Percentiles rank a stretch among this genome's conserved stretches.
phyloP scores from a whole-genome alignment of 2,888 invertebrate species.

The Campopleginae sp. region DNA sequence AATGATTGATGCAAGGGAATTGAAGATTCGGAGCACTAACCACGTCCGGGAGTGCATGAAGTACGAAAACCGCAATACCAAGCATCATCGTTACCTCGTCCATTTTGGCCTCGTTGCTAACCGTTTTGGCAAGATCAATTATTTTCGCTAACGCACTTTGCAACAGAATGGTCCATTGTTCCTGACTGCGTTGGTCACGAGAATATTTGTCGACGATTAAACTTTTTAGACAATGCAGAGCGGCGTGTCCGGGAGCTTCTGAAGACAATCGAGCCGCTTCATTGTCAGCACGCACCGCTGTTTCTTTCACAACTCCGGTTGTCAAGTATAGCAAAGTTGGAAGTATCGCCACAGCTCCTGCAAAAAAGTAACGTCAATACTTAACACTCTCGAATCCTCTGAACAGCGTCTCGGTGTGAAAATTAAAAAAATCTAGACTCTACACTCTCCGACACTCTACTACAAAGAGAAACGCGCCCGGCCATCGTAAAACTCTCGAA shows the following conservation, averaged over 20 bases:
- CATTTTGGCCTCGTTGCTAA: slow-evolving; percentile 90
- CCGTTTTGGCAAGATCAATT: slow-evolving; percentile 95
- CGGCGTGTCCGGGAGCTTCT: slow-evolving; percentile 90
- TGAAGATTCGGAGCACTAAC: slow-evolving; percentile 92
- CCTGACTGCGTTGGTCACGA: slow-evolving; percentile 86
- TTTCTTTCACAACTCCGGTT: slow-evolving; percentile 95
- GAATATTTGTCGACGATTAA: slow-evolving; percentile 89
- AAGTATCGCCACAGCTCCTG: slow-evolving; percentile 93
- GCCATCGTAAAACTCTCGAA: no score
- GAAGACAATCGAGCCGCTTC: slow-evolving; percentile 88
- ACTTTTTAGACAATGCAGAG: slow-evolving; percentile 91
- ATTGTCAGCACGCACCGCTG: slow-evolving; percentile 87
- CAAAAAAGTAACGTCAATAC: slow-evolving; percentile 14
- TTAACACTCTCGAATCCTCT: background rate
- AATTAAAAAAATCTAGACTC: no score
- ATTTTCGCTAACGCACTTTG: slow-evolving; percentile 96
- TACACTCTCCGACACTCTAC: no score
- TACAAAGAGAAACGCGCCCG: no score
- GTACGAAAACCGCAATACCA: slow-evolving; percentile 94
- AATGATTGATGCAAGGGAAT: slow-evolving; percentile 96
- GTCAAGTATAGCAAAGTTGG: slow-evolving; percentile 97
- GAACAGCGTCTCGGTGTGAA: no score
- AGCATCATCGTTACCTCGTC: slow-evolving; percentile 95
- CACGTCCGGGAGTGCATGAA: slow-evolving; percentile 92
- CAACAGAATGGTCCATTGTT: slow-evolving; percentile 92